Base-by-base conservation (phyloP, 1,140 invertebrate genomes). In the Meloidogyne floridensis region DNA sequence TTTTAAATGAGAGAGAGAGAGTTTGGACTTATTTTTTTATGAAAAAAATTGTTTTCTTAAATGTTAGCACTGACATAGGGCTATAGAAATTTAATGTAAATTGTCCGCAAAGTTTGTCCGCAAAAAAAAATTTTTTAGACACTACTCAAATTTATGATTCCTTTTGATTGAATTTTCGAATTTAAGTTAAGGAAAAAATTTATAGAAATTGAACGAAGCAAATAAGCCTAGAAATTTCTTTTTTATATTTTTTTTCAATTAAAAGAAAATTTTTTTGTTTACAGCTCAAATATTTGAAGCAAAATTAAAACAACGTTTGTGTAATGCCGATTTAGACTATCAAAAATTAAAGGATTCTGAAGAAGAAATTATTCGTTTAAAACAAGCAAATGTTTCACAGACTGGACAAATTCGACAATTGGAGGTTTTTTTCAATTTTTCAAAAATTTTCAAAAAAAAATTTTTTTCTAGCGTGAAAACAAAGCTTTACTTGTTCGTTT, bases 281-380 rank as follows among this genome's bases (percentile, higher is more conserved):
- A 71, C 11, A 79, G 77, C 20, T 18, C 69, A 79, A 18, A 5
- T 79, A 32, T 71, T 71, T 15, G 77, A 79, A 42, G 18, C 18
- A n/a, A 79, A 79, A 20, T 18, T 79, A 47, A 72, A 72, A 42
- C 77, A 79, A 72, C 77, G 77, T 18, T 11, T 79, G 6, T 79
- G 77, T 18, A 42, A 32, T 15, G 77, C 77, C 2, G 77, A 79
- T 72, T 18, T 79, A 18, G 77, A 79, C 8, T 72, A 47, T 32
- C 47, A 11, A 18, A 65, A 51, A 5, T 69, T 79, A 42, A 18
- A n/a, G 20, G 54, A 43, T 11, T n/a, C 72, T 20, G 77, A 79
- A 72, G 77, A 79, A 51, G 77, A 79, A 69, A 5, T 79, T 11
- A 9, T 13, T 51, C 47, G 65, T 5, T 8, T 79, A 18, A 79